These are phyloP conservation scores for Acipenser transmontanus DNA, from an alignment of 2,797 vertebrate species.

Conservation along the genomic window DNA sequence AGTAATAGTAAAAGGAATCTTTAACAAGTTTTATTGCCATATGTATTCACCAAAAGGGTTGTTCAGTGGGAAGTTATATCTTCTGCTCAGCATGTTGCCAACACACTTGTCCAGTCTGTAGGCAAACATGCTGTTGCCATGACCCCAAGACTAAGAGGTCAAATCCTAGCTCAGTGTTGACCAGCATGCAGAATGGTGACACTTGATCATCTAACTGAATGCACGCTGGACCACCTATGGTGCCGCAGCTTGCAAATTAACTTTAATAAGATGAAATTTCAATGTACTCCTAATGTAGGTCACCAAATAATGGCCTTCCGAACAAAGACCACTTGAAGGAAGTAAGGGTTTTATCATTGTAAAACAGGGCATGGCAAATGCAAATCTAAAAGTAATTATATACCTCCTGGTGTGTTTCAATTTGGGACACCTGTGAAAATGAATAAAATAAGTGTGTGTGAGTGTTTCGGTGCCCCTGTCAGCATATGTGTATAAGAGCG, in stretches of 20 bases:
- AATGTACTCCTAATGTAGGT: constrained; percentile 15
- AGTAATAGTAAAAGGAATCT: no score
- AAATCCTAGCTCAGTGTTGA: constrained; percentile 25
- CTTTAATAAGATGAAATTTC: constrained; percentile 22
- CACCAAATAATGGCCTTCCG: constrained; percentile 20
- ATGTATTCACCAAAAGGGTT: no score
- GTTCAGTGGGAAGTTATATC: not conserved
- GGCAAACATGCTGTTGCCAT: constrained; percentile 21
- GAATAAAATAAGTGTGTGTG: not conserved
- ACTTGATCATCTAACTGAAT: constrained; percentile 18
- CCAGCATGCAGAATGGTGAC: constrained; percentile 25
- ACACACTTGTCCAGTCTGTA: not conserved
- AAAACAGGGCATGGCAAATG: no score
- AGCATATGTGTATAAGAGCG: not conserved
- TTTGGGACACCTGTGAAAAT: not conserved
- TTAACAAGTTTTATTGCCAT: no score
- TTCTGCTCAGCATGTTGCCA: not conserved
- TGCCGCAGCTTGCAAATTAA: constrained; percentile 23
- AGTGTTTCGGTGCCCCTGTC: not conserved
- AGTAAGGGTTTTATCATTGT: not conserved
- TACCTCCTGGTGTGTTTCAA: not conserved
- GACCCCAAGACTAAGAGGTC: constrained; percentile 26
- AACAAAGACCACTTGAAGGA: not conserved
- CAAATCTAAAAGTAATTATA: not conserved
- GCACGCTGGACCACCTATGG: constrained; percentile 32